Evolutionary conservation across 2,888 invertebrate genomes (phyloP).

Genomic region (Furcula furcula): DNA sequence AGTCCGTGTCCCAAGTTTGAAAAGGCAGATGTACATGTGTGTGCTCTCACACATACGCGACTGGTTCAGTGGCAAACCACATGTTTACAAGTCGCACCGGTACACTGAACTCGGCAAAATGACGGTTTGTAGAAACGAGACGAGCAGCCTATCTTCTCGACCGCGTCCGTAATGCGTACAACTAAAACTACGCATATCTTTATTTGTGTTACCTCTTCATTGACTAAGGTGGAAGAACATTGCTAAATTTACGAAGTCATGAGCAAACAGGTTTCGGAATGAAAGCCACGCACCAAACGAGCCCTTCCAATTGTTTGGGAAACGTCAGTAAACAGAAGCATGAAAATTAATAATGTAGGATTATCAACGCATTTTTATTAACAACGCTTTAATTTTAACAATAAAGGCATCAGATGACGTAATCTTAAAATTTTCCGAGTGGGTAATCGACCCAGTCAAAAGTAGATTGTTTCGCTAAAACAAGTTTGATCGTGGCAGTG

Average conservation of each 20-base stretch:
- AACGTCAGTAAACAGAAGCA: neutral
- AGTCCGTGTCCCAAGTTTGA: too few species aligned
- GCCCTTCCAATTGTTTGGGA: neutral
- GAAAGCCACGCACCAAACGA: neutral
- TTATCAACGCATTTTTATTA: neutral
- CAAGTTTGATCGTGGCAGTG: conserved; percentile 20
- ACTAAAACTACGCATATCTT: conserved; percentile 32
- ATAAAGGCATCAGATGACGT: conserved; percentile 42
- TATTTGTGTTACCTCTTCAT: conserved; percentile 39
- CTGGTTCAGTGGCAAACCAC: conserved; percentile 29
- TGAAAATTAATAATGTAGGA: neutral
- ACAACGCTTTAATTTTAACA: conserved; percentile 1
- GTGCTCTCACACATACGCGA: conserved; percentile 14
- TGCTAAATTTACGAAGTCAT: conserved; percentile 25
- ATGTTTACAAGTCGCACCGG: conserved; percentile 54
- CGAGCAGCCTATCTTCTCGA: conserved; percentile 43
- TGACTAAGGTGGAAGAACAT: conserved; percentile 31
- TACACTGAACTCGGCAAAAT: conserved; percentile 70
- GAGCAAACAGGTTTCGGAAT: neutral
- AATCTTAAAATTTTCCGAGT: conserved; percentile 42
- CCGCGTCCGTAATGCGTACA: conserved; percentile 35
- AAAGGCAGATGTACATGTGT: too few species aligned
- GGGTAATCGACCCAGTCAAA: conserved; percentile 33
- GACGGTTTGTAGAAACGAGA: conserved; percentile 63
- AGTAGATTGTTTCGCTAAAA: conserved; percentile 41